Base-by-base conservation (phyloP, 1,140 invertebrate genomes). In the Lepidurus couesii region DNA sequence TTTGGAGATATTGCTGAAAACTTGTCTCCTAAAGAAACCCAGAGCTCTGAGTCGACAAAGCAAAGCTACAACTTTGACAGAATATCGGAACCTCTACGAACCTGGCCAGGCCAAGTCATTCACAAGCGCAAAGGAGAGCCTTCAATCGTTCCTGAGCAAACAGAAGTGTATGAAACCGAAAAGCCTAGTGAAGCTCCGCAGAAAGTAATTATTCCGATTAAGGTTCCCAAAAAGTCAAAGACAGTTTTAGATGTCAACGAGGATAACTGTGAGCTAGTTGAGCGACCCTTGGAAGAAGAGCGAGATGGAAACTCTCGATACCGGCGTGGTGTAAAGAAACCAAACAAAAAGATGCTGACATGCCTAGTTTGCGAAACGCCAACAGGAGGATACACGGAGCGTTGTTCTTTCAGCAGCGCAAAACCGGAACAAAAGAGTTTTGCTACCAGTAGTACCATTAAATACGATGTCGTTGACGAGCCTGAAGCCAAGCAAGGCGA, bases 381-480 rank as follows among this genome's bases (percentile, higher is more conserved):
- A 65, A 21, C 16, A 7, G 53, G 53, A 5, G 53, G 53, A 13
- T 65, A 65, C 21, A 16, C 53, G 53, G 53, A 65, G 13, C 53
- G 53, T 21, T 65, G 53, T 65, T n/a, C 9, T 7, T 65, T 65
- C 53, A 65, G 53, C 53, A 65, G 53, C 21, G 21, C 16, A 1
- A 65, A 65, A 65, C 53, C 53, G 13, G n/a, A 65, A 21, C 53
- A 65, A n/a, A 65, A 65, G 53, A 65, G 53, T 16, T 65, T 13
- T 65, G 21, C 53, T 7, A n/a, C 53, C 6, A 65, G 16, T 21
- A 65, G 53, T 65, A 65, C 53, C 13, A 65, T 65, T 21, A 65
- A 65, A 65, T 65, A 65, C n/a, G 53, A 65, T 13, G 53, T n/a
- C 16, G n/a, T n/a, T 65, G 53, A 65, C 53, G 53, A n/a, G 21